Conservation (phyloP, 1,140 invertebrate species). For the Belonocnema kinseyi region DNA sequence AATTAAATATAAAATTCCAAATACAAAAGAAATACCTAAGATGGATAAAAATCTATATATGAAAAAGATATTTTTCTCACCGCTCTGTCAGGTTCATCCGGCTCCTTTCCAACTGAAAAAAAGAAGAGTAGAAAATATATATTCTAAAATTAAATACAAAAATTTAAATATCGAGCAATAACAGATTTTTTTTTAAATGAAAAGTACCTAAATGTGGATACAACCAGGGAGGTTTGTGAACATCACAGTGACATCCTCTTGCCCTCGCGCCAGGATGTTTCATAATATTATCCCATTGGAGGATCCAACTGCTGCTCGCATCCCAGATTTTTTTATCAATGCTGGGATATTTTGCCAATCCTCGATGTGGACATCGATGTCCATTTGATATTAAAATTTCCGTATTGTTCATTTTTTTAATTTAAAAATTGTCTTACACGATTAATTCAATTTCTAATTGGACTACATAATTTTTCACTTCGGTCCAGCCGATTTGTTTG, state of each 20-base stretch:
- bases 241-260: constrained; percentile 73
- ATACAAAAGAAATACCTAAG: constrained; percentile 30
- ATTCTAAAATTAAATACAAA: not conserved
- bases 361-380: constrained; percentile 68
- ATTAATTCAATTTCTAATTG: not conserved
- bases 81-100: constrained; percentile 68
- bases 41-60: constrained; percentile 32
- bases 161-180: constrained; percentile 18
- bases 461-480: not conserved
- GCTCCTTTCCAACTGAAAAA: constrained; percentile 68
- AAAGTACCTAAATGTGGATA: constrained; percentile 70
- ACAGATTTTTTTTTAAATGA: constrained; percentile 1
- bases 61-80: constrained; percentile 57
- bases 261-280: constrained; percentile 73
- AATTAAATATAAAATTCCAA: constrained; percentile 35
- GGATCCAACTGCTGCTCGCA: constrained; percentile 75
- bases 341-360: constrained; percentile 70
- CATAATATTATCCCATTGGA: constrained; percentile 78
- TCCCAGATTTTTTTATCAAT: constrained; percentile 76
- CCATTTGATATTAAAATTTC: constrained; percentile 53
- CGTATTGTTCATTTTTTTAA: constrained; percentile 58
- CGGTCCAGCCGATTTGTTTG: not conserved
- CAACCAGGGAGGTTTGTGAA: constrained; percentile 71
- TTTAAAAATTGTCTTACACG: not conserved
- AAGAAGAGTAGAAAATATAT: constrained; percentile 39